Base-by-base conservation (phyloP, 2,797 vertebrate species). In the Apodemus agrarius region DNA sequence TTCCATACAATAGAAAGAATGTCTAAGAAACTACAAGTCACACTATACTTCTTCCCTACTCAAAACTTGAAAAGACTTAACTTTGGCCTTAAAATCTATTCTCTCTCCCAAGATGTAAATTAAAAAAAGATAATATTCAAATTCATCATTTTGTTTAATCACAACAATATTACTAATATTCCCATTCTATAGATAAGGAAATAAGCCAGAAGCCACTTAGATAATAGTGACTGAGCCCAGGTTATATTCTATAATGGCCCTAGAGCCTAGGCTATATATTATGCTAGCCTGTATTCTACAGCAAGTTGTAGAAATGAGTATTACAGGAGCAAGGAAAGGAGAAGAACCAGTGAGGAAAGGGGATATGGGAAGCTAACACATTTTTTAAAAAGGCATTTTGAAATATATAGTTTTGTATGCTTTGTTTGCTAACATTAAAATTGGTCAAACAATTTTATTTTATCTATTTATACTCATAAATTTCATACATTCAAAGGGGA, bases 401-500 rank as follows among this genome's bases (percentile, higher is more conserved):
- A n/a, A n/a, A n/a, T n/a, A n/a, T n/a, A n/a, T n/a, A n/a, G n/a
- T n/a, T n/a, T n/a, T n/a, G n/a, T n/a, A n/a, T n/a, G n/a, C n/a
- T n/a, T n/a, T n/a, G n/a, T n/a, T n/a, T n/a, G n/a, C n/a, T n/a
- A n/a, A n/a, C n/a, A n/a, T n/a, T n/a, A n/a, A n/a, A n/a, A n/a
- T n/a, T 72, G 13, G 79, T 80, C 79, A 89, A 94, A 61, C 26
- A 67, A 46, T 14, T 78, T 86, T 79, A 67, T 69, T 79, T 90
- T 52, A 90, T 95, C 34, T 6, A 52, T 52, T 67, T 72, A 6
- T 31, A 65, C 49, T 87, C 12, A 10, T 85, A 75, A 26, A 40
- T 79, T 85, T 95, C 43, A 79, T 57, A 81, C 80, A n/a, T 85
- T 78, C 72, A 93, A 40, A 90, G 84, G 17, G 17, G 29, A 6